Evolutionary conservation across 2,797 vertebrate species (phyloP).

Genomic region (Pteronotus mesoamericanus): DNA sequence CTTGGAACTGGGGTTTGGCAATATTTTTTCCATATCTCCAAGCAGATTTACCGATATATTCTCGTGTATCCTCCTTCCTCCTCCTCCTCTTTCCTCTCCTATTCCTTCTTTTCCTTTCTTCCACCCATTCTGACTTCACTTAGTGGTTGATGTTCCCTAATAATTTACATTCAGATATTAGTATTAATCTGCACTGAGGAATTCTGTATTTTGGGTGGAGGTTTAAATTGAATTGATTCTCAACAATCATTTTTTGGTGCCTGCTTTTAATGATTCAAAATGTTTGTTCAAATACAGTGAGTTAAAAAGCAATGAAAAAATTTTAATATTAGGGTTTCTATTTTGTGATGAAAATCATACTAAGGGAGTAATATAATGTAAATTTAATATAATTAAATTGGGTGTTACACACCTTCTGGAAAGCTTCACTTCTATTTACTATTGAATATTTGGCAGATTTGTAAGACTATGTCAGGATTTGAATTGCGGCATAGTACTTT

Average conservation of each 20-base stretch:
- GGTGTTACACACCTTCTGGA: not conserved
- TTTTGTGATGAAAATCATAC: not conserved
- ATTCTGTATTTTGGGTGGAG: not conserved
- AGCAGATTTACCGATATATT: not conserved
- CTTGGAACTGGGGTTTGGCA: not conserved
- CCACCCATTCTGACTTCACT: not conserved
- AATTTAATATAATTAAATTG: slow-evolving; percentile 2
- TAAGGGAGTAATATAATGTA: not conserved
- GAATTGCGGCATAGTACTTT: not conserved
- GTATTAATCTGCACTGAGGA: not conserved
- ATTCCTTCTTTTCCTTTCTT: not conserved
- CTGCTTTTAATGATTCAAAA: not conserved
- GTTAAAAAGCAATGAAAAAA: not conserved
- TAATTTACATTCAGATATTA: not conserved
- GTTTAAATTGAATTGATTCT: not conserved
- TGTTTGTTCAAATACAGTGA: not conserved
- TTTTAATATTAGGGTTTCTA: not conserved
- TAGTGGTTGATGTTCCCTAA: not conserved
- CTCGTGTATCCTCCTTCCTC: not conserved
- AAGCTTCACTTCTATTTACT: not conserved
- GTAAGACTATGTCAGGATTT: not conserved
- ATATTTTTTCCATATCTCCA: not conserved
- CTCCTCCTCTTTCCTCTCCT: not conserved
- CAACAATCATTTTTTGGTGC: not conserved
- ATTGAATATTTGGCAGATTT: not conserved